Percentiles rank a stretch among this genome's conserved stretches.
phyloP scores from a whole-genome alignment of 2,888 invertebrate genomes.

The Phaedon cochleariae region DNA sequence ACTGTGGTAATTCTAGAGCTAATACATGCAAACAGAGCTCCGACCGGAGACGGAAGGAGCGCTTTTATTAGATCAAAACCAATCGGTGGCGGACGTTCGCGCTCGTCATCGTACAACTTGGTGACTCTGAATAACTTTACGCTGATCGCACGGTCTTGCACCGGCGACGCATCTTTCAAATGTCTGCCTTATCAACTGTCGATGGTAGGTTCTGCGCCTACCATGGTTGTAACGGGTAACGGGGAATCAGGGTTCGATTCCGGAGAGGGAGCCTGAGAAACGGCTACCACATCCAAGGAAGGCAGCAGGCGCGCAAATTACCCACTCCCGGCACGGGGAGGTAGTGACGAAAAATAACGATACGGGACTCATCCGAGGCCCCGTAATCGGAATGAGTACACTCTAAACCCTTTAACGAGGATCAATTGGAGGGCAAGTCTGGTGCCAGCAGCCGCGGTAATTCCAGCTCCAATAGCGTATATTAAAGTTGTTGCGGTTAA shows the following conservation, averaged over 20 bases:
- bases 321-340: slow-evolving; percentile 61
- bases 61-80: too few relatives aligned
- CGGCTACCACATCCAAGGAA: slow-evolving; percentile 60
- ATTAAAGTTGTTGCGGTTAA: slow-evolving; percentile 75
- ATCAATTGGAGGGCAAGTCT: slow-evolving; percentile 19
- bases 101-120: too few relatives aligned
- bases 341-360: slow-evolving; percentile 74
- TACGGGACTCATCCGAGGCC: slow-evolving; percentile 64
- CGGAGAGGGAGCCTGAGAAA: slow-evolving; percentile 38
- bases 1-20: slow-evolving; percentile 70
- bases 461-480: slow-evolving; percentile 54
- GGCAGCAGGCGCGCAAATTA: slow-evolving; percentile 77
- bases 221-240: slow-evolving; percentile 76
- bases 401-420: slow-evolving; percentile 38
- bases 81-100: too few relatives aligned
- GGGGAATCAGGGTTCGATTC: slow-evolving; percentile 75
- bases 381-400: slow-evolving; percentile 32
- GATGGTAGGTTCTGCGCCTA: slow-evolving; percentile 73
- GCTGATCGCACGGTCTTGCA: slow-evolving; percentile 61
- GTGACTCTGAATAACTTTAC: slow-evolving; percentile 64
- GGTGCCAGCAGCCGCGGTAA: slow-evolving; percentile 29
- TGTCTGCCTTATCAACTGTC: slow-evolving; percentile 75
- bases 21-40: too few relatives aligned
- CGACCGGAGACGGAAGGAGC: too few relatives aligned
- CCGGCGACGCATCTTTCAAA: slow-evolving; percentile 71